These are phyloP conservation scores for Meandrina meandrites DNA, from an alignment of 92 coral and sea anemone species.

Conservation along the genomic window DNA sequence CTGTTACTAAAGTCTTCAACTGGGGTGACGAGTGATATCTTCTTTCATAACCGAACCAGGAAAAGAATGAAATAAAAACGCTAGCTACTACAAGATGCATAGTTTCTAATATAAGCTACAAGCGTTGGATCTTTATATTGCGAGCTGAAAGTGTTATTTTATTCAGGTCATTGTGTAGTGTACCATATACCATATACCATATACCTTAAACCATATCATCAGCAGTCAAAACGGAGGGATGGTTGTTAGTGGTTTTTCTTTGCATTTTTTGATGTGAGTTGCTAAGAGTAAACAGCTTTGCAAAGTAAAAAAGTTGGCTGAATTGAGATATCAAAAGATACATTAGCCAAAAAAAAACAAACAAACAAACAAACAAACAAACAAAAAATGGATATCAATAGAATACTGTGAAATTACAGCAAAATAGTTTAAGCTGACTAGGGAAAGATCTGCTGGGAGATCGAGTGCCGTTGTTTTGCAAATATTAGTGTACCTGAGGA, in stretches of 20 bases:
- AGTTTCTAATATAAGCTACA: neutral
- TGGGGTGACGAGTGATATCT: neutral
- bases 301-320: neutral
- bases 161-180: too few species aligned
- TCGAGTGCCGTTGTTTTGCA: too few species aligned
- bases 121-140: too few species aligned
- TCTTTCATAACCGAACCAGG: too few species aligned
- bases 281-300: neutral
- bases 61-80: neutral
- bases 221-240: neutral
- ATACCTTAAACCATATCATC: too few species aligned
- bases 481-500: too few species aligned
- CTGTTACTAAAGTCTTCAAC: neutral
- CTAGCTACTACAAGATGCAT: neutral
- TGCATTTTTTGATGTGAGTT: neutral
- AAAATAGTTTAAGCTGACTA: neutral
- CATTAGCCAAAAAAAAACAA: neutral
- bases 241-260: neutral
- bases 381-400: neutral
- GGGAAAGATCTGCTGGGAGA: too few species aligned
- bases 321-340: neutral
- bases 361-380: neutral
- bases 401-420: neutral
- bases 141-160: too few species aligned
- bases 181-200: too few species aligned